phyloP scores from a whole-genome alignment of 2,797 vertebrate genomes.

The Echeneis naucrates region DNA sequence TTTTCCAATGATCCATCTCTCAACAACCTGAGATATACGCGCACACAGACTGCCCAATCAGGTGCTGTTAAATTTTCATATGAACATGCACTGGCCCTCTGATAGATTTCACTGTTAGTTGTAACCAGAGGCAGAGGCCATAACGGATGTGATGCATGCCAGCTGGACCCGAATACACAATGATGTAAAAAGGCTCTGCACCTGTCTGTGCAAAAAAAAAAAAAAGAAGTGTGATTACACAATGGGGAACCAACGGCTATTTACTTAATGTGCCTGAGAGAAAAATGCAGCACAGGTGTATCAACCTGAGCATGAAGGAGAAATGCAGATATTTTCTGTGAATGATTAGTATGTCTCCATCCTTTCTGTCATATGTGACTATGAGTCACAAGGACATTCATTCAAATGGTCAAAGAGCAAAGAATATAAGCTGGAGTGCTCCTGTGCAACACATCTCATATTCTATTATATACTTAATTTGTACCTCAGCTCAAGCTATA shows the following conservation, averaged over 20 bases:
- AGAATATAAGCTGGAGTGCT: not conserved
- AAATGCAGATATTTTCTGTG: constrained; percentile 9
- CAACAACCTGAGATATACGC: constrained; percentile 7
- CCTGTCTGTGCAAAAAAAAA: not conserved
- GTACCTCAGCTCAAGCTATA: not conserved
- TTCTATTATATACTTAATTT: not conserved
- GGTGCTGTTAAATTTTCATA: constrained; percentile 33
- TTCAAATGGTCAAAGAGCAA: constrained; percentile 1
- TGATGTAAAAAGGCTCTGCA: not conserved
- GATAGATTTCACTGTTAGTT: constrained; percentile 25
- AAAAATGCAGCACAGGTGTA: not conserved
- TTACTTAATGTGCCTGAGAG: not conserved
- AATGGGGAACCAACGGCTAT: not conserved
- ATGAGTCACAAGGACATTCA: constrained; percentile 6
- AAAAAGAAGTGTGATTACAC: constrained; percentile 15
- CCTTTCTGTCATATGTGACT: not conserved
- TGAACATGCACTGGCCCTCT: constrained; percentile 5
- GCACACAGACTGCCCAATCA: constrained; percentile 23
- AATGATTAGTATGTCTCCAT: not conserved
- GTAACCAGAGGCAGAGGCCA: constrained; percentile 22
- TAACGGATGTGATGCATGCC: constrained; percentile 7
- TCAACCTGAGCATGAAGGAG: not conserved
- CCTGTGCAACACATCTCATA: not conserved
- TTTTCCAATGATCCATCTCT: not conserved
- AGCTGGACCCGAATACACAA: constrained; percentile 28